Evolutionary conservation across 2,113 vertebrate species (phyloP), one percentile per base, ranked within the genome.

Genomic region (Hippocampus comes): DNA sequence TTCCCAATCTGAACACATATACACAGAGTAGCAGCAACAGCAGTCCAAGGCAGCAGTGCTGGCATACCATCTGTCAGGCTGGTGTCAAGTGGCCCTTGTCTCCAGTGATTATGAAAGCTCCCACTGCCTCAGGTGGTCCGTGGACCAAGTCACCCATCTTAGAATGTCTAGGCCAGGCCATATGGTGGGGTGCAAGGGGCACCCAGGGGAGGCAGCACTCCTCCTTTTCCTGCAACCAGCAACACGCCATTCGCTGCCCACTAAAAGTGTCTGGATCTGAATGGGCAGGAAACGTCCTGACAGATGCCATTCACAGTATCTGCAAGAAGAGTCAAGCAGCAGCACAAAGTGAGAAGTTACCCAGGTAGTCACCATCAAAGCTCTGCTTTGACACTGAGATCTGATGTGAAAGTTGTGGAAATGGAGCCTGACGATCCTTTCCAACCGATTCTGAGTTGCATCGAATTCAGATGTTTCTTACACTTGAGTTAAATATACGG

Each of bases 11-110:
- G 84, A 86, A 78, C 76, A 83, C 77, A 86, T 74, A 41, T 38
- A 66, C 70, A 56, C 42, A 63, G 8, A 73, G 48, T 23, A 70
- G 41, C 20, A 77, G 68, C 76, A 85, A 68, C 81, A 86, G 75
- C 78, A 83, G 75, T 73, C 46, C 65, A 65, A 72, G 77, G 80
- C 81, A 74, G 72, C 71, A 73, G 77, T 71, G 73, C 84, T 82
- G 87, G 86, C 89, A 88, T 82, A 90, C 92, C 92, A 93, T 93
- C 91, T 93, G 92, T 92, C 90, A 90, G 75, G 76, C 83, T 82
- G 90, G 91, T 92, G 92, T 92, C 90, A 90, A 92, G 92, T 92
- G 90, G 88, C 90, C 78, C 89, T 91, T 89, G 88, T 91, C 90
- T 91, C 80, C 84, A 88, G 74, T 92, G 91, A 92, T 93, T 91